Base-by-base conservation (phyloP, 1,140 invertebrate species). In the Ridgeia piscesae region DNA sequence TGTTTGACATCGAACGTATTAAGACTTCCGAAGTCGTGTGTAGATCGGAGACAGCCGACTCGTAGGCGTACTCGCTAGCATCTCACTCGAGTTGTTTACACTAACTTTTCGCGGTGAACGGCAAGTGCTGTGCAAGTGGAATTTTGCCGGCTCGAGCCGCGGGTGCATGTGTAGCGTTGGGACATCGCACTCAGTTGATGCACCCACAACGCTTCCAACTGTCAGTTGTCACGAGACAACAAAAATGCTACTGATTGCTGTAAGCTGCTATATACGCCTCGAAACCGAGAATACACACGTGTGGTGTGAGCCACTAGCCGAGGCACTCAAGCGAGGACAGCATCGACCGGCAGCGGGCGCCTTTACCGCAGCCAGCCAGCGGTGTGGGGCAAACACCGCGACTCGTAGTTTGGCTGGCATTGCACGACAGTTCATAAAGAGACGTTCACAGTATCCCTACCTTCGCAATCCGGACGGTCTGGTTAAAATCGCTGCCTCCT, bases 401-500 rank as follows among this genome's bases (percentile, higher is more conserved):
- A 27, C 58, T 9, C 91, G 34, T 33, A 91, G 58, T 17, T 6
- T 17, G n/a, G 33, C 91, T 11, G 42, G 34, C 31, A 42, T 48
- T 58, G 58, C 91, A 48, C 35, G 33, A 48, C 35, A 35, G n/a
- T 48, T 33, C 34, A 91, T n/a, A 6, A 9, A 91, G 35, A 91
- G 42, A 91, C 58, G 58, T 91, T 91, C 58, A 91, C 33, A 48
- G 27, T 77, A 31, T 77, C 33, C 42, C 34, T 35, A 95, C 95
- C 95, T 95, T 95, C 31, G 95, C 94, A 91, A 95, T 94, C 93
- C 91, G 94, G 31, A 95, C 93, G 31, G 95, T 94, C 93, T 95
- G 94, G 90, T 95, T 94, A 94, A 95, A 95, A 94, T 95, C 95
- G 93, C 93, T 93, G 89, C 95, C 95, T 93, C 95, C 98, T 95